Conservation (phyloP, 2,113 vertebrate genomes). For the Ceyx cyanopectus region DNA sequence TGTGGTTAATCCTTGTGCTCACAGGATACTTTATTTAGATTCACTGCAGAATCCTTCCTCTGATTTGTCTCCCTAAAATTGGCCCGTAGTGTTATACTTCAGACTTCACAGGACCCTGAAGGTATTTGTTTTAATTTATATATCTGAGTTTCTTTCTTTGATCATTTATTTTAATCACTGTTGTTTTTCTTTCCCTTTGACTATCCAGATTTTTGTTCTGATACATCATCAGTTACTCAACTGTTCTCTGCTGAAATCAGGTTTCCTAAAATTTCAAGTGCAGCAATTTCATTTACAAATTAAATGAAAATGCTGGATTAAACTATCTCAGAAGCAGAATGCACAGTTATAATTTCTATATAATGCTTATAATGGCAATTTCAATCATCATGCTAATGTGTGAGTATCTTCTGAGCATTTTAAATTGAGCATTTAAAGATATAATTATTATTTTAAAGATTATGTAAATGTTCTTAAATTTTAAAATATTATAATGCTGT, state of each 20-base stretch:
- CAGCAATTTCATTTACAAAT: slow-evolving; percentile 14
- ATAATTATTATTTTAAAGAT: background rate
- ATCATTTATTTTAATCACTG: slow-evolving; percentile 27
- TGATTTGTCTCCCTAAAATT: slow-evolving; percentile 37
- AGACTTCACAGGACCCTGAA: slow-evolving; percentile 21
- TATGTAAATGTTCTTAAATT: background rate
- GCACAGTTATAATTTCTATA: background rate
- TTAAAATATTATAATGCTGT: background rate
- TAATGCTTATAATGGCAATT: background rate
- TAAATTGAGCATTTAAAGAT: background rate
- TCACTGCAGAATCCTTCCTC: slow-evolving; percentile 10
- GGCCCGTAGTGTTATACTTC: background rate
- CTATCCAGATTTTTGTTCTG: background rate
- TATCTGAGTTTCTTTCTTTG: background rate
- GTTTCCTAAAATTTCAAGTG: slow-evolving; percentile 12
- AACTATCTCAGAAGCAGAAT: background rate
- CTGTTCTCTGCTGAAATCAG: background rate
- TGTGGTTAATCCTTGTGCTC: background rate
- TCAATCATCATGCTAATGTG: background rate
- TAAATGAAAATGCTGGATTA: background rate
- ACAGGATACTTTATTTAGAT: slow-evolving; percentile 46
- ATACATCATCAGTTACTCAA: background rate
- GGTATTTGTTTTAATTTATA: slow-evolving; percentile 47
- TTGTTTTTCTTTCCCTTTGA: background rate
- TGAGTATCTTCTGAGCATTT: background rate